phyloP scores from a whole-genome alignment of 2,888 invertebrate genomes.

The Pediacus dermestoides region DNA sequence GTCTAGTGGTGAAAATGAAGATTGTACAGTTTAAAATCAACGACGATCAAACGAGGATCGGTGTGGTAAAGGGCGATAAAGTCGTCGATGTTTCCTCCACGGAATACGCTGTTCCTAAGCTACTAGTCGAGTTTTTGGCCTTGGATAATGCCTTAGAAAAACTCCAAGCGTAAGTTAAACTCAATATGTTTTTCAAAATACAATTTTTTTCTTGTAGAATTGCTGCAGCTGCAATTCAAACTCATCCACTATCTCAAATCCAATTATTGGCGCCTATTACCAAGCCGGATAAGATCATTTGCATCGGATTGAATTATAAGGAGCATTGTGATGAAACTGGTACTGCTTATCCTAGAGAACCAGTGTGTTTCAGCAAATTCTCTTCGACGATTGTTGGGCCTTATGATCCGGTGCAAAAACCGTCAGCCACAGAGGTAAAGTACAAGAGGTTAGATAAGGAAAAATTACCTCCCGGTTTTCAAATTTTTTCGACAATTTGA shows the following conservation, averaged over 20 bases:
- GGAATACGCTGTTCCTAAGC: conserved; percentile 26
- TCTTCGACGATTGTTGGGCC: conserved; percentile 72
- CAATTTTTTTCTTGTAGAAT: conserved; percentile 41
- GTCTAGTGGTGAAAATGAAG: conserved; percentile 31
- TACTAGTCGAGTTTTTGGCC: conserved; percentile 29
- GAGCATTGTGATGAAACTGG: conserved; percentile 81
- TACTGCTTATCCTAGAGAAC: conserved; percentile 64
- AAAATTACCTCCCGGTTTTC: no score
- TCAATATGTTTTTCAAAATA: conserved; percentile 8
- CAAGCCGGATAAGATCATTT: conserved; percentile 75
- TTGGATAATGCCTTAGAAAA: conserved; percentile 25
- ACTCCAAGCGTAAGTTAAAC: conserved; percentile 26
- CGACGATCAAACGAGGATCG: conserved; percentile 29
- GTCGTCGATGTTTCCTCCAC: conserved; percentile 32
- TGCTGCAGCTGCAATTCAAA: conserved; percentile 50
- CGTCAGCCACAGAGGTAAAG: conserved; percentile 57
- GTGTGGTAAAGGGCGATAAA: conserved; percentile 28
- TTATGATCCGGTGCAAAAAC: conserved; percentile 59
- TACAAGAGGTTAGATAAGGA: no score
- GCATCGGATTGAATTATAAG: conserved; percentile 78
- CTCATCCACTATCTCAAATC: conserved; percentile 53
- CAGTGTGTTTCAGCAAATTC: conserved; percentile 83
- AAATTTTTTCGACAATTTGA: no score
- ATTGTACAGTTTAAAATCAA: conserved; percentile 32
- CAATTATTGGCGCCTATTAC: conserved; percentile 67